phyloP scores from a whole-genome alignment of 2,113 vertebrate genomes.

The Leptobrachium leishanense region DNA sequence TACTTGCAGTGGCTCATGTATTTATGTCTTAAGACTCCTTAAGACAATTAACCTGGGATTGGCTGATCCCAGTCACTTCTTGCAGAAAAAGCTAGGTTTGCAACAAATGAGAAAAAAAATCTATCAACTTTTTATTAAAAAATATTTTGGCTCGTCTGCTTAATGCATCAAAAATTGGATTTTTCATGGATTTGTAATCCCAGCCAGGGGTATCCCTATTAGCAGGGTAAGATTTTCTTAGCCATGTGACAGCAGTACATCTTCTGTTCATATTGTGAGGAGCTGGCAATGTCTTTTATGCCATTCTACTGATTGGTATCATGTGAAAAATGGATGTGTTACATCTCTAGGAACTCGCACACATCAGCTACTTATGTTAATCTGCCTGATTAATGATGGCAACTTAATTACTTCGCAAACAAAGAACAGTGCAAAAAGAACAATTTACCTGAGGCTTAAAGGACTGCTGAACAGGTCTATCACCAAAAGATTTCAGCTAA shows the following conservation, averaged over 20 bases:
- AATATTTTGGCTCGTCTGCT: no score
- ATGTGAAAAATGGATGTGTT: constrained; percentile 27
- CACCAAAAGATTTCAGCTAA: no score
- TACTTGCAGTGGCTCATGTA: no score
- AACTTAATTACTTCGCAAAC: constrained; percentile 31
- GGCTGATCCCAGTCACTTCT: no score
- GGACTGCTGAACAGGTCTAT: background rate
- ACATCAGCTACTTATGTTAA: constrained; percentile 20
- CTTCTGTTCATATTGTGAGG: background rate
- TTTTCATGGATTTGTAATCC: background rate
- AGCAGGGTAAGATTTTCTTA: background rate
- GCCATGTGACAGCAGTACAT: background rate
- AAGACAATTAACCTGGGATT: no score
- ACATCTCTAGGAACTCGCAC: constrained; percentile 17
- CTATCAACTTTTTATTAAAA: no score
- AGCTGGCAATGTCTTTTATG: background rate
- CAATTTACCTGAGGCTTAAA: background rate
- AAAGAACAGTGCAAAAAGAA: constrained; percentile 8
- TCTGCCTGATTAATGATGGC: constrained; percentile 29
- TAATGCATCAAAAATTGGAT: no score
- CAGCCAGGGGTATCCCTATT: no score
- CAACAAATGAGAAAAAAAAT: no score
- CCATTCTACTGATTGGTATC: constrained; percentile 11
- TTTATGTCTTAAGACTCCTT: no score
- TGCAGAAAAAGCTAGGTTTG: no score